phyloP scores from a whole-genome alignment of 2,113 vertebrate species.

The Alethe castanea region DNA sequence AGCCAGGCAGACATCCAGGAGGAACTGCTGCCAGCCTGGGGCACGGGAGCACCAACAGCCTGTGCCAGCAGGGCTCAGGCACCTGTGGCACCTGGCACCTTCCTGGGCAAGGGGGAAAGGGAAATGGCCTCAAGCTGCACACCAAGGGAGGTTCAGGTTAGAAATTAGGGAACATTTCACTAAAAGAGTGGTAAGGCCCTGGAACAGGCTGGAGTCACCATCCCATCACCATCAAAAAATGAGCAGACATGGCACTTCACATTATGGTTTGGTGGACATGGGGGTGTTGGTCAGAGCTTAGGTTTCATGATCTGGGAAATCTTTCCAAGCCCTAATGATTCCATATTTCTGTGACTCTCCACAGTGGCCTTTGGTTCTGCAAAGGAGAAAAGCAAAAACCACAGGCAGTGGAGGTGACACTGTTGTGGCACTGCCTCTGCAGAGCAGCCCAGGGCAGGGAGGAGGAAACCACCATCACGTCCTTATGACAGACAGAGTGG shows the following conservation, averaged over 20 bases:
- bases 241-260: not conserved
- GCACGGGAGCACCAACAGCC: not conserved
- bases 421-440: not conserved
- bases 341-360: not conserved
- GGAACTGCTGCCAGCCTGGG: not conserved
- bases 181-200: not conserved
- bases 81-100: not conserved
- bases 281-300: not conserved
- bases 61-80: not conserved
- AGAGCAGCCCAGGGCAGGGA: not conserved
- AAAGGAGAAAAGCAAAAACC: not conserved
- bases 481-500: not conserved
- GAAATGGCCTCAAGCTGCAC: accelerated
- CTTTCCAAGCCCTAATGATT: not conserved
- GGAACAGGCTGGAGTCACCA: not conserved
- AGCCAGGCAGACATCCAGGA: not conserved
- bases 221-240: not conserved
- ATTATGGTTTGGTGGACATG: not conserved
- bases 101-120: not conserved
- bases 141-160: not conserved
- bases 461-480: not conserved
- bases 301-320: not conserved
- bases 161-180: not conserved
- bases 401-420: not conserved
- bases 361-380: not conserved